These are phyloP conservation scores for Fabriciana adippe DNA, from an alignment of 2,888 invertebrate genomes.

Conservation along the genomic window DNA sequence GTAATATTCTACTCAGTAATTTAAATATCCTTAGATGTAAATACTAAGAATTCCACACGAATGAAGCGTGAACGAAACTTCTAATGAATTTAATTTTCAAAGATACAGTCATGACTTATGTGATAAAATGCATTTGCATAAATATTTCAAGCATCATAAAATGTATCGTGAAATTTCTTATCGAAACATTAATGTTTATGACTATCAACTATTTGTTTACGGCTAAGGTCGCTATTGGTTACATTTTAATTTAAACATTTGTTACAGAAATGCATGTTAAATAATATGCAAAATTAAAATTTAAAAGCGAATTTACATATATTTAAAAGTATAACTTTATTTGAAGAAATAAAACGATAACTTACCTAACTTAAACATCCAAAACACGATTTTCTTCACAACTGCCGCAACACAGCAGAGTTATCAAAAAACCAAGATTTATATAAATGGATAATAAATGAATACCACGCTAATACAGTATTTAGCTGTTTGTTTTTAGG, in stretches of 20 bases:
- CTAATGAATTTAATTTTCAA: conserved; percentile 10
- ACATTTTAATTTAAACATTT: conserved; percentile 24
- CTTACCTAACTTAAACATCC: conserved; percentile 31
- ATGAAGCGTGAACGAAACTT: conserved; percentile 28
- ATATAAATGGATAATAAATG: conserved; percentile 5
- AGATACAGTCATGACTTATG: conserved; percentile 7
- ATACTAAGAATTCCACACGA: conserved; percentile 13
- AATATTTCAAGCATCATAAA: conserved; percentile 14
- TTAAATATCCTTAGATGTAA: conserved; percentile 10
- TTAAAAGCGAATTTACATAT: not conserved
- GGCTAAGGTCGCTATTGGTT: conserved; percentile 30
- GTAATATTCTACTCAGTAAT: not conserved
- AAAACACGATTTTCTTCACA: conserved; percentile 30
- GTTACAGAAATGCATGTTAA: not conserved
- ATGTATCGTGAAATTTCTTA: conserved; percentile 22
- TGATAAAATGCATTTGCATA: conserved; percentile 25
- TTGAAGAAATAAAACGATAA: not conserved
- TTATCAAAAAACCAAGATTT: conserved; percentile 10
- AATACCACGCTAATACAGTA: conserved; percentile 53
- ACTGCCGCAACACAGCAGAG: conserved; percentile 19
- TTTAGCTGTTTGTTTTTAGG: conserved; percentile 20
- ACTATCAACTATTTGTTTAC: conserved; percentile 30
- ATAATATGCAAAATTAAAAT: not conserved
- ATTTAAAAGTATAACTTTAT: not conserved
- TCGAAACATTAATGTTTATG: conserved; percentile 1